Percentiles rank a stretch among this genome's conserved stretches.
phyloP scores from a whole-genome alignment of 2,797 vertebrate species.

The Eidolon dupreanum region DNA sequence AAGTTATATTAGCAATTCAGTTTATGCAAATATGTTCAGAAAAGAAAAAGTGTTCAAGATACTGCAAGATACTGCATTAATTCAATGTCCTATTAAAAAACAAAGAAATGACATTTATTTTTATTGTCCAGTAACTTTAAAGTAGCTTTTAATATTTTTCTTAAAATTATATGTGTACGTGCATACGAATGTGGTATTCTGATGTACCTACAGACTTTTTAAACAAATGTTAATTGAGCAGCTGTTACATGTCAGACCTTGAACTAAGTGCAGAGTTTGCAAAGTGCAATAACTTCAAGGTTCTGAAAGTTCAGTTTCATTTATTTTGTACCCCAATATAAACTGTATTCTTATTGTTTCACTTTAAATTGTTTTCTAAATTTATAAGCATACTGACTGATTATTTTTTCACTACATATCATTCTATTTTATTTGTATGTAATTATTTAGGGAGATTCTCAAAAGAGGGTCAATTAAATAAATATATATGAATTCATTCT shows the following conservation, averaged over 20 bases:
- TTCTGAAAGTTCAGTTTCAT: not conserved
- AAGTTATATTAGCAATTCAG: not conserved
- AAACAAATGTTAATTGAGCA: not conserved
- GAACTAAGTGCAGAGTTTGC: not conserved
- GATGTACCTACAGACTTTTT: not conserved
- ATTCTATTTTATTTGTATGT: not conserved
- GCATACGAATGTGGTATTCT: not conserved
- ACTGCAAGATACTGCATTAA: not conserved
- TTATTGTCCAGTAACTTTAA: not conserved
- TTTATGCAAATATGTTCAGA: not conserved
- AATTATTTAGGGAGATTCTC: not conserved
- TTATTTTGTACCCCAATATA: not conserved
- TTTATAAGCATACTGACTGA: not conserved
- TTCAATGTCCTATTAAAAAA: not conserved
- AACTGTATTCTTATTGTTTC: not conserved
- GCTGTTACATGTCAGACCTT: not conserved
- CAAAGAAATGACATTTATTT: not conserved
- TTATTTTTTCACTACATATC: not conserved
- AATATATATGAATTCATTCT: not conserved
- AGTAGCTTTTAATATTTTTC: not conserved
- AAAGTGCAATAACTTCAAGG: not conserved
- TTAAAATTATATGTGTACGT: not conserved
- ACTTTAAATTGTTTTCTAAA: not conserved
- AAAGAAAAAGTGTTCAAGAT: not conserved
- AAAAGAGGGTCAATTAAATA: not conserved